Percentiles rank a stretch among this genome's conserved stretches.
These are phyloP conservation scores for Nyctalus aviator DNA, from an alignment of 2,797 vertebrate species.

Conservation along the genomic window DNA sequence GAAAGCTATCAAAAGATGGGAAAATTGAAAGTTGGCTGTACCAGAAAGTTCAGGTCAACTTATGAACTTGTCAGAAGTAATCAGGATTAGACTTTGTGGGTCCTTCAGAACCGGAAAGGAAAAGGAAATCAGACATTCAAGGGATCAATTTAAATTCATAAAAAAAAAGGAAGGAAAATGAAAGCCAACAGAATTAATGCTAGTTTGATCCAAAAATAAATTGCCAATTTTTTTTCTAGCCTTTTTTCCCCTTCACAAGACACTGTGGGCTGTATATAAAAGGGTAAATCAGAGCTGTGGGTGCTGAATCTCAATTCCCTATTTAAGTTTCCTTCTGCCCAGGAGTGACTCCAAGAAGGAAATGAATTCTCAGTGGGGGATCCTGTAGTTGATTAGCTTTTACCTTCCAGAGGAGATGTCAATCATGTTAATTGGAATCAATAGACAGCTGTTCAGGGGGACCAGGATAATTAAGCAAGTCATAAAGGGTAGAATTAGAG, in stretches of 20 bases:
- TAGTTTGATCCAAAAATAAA: slow-evolving; percentile 65
- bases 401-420: slow-evolving; percentile 84
- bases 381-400: slow-evolving; percentile 86
- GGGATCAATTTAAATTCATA: slow-evolving; percentile 43
- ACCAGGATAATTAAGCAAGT: slow-evolving; percentile 85
- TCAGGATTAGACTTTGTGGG: slow-evolving; percentile 48
- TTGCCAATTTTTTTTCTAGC: background rate
- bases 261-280: slow-evolving; percentile 38
- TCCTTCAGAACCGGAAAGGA: slow-evolving; percentile 52
- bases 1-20: slow-evolving; percentile 4
- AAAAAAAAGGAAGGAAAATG: slow-evolving; percentile 35
- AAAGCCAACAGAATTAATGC: slow-evolving; percentile 57
- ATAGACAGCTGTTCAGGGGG: slow-evolving; percentile 85
- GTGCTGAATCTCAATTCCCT: slow-evolving; percentile 69
- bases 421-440: slow-evolving; percentile 88
- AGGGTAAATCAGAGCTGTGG: slow-evolving; percentile 68
- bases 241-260: background rate
- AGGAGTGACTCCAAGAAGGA: slow-evolving; percentile 85
- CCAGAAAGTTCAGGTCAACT: slow-evolving; percentile 54
- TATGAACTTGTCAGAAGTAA: slow-evolving; percentile 72
- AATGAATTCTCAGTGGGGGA: slow-evolving; percentile 88
- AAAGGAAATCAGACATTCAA: slow-evolving; percentile 66
- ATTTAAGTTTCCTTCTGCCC: slow-evolving; percentile 81
- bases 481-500: slow-evolving; percentile 77
- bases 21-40: slow-evolving; percentile 36